These are phyloP conservation scores for Lasius platythorax DNA, from an alignment of 2,888 invertebrate species.

Conservation along the genomic window DNA sequence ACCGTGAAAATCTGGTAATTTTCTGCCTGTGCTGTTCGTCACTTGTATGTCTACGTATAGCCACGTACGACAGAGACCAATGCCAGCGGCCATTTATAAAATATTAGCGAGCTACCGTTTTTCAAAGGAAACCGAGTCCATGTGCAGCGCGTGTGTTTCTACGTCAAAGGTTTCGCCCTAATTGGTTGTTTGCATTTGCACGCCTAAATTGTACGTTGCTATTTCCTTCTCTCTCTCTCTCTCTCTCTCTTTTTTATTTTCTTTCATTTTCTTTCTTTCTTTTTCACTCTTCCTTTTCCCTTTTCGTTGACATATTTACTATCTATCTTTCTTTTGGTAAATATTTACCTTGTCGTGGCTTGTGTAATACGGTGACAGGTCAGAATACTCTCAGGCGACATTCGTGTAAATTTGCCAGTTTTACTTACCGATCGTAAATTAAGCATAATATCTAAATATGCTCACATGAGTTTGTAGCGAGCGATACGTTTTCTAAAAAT, in stretches of 20 bases:
- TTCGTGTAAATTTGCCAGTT: constrained; percentile 59
- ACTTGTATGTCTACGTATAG: constrained; percentile 23
- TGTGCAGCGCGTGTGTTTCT: constrained; percentile 30
- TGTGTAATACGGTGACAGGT: constrained; percentile 21
- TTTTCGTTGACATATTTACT: neutral
- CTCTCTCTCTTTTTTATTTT: neutral
- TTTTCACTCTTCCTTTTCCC: neutral
- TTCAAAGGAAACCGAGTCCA: constrained; percentile 54
- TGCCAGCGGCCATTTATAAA: constrained; percentile 55
- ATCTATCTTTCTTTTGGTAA: constrained; percentile 62
- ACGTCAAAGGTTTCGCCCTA: constrained; percentile 71
- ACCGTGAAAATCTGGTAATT: constrained; percentile 32
- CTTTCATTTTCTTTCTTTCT: neutral
- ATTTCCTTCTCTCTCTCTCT: constrained; percentile 19
- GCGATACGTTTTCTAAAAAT: neutral
- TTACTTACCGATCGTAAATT: constrained; percentile 62
- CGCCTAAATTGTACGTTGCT: constrained; percentile 69
- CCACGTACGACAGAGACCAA: constrained; percentile 11
- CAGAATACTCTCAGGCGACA: constrained; percentile 51
- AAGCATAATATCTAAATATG: constrained; percentile 64
- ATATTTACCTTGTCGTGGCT: constrained; percentile 61
- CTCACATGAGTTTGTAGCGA: constrained; percentile 36
- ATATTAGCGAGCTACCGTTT: constrained; percentile 59
- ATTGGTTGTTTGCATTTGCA: constrained; percentile 76
- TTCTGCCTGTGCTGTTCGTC: constrained; percentile 28